Conservation (phyloP, 2,888 invertebrate genomes). For the Calameuta idolon region DNA sequence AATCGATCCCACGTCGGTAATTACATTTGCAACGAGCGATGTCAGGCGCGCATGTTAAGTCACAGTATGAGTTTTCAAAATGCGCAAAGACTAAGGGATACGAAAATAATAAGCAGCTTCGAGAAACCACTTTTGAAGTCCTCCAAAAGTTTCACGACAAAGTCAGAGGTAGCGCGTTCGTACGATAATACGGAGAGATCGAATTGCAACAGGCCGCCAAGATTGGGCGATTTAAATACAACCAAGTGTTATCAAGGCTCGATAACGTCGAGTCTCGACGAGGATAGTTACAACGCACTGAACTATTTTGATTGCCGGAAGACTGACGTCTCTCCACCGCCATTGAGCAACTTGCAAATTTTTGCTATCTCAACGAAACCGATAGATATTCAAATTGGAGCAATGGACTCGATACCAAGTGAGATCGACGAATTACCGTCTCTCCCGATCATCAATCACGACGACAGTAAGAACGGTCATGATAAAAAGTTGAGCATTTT, state of each 20-base stretch:
- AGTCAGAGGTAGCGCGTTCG: background rate
- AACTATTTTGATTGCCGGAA: constrained; percentile 15
- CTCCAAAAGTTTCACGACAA: constrained; percentile 41
- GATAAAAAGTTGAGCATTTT: constrained; percentile 60
- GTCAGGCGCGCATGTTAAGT: constrained; percentile 33
- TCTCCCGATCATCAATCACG: constrained; percentile 49
- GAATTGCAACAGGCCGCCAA: constrained; percentile 23
- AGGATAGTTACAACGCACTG: constrained; percentile 1
- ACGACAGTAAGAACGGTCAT: constrained; percentile 28
- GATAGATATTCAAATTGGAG: constrained; percentile 50
- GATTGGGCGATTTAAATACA: constrained; percentile 39
- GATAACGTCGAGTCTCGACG: constrained; percentile 30
- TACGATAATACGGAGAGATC: too few species aligned
- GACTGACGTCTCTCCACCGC: constrained; percentile 47
- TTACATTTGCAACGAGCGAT: constrained; percentile 44
- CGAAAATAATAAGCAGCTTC: constrained; percentile 33
- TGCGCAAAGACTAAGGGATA: constrained; percentile 31
- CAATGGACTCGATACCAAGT: constrained; percentile 41
- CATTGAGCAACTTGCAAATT: constrained; percentile 58
- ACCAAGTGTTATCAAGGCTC: constrained; percentile 39
- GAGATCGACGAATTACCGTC: constrained; percentile 55
- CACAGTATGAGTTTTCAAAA: constrained; percentile 51
- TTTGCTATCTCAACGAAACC: constrained; percentile 61
- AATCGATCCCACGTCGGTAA: constrained; percentile 32
- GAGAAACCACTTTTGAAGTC: constrained; percentile 26